Evolutionary conservation across 2,888 invertebrate genomes (phyloP).

Genomic region (Euphydryas editha): DNA sequence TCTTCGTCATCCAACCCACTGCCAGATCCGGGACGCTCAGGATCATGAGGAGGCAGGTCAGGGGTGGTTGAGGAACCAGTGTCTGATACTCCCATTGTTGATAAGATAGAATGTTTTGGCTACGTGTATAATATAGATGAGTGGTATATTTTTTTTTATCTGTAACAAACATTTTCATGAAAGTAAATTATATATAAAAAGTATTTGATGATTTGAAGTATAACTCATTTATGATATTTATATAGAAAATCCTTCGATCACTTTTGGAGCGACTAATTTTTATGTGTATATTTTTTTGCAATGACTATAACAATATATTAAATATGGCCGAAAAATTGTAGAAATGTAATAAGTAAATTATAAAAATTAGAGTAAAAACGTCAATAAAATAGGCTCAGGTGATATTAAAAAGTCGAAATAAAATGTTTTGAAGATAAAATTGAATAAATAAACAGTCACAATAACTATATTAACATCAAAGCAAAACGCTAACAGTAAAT

Average conservation of each 20-base stretch:
- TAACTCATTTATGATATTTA: too few species aligned
- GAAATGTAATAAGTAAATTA: too few species aligned
- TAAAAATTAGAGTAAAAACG: not conserved
- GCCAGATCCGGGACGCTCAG: constrained; percentile 71
- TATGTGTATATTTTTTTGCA: too few species aligned
- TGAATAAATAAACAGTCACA: not conserved
- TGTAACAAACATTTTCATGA: constrained; percentile 48
- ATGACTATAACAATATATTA: too few species aligned
- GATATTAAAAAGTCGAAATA: not conserved
- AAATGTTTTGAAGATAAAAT: constrained; percentile 6
- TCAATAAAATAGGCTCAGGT: not conserved
- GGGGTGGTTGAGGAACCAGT: constrained; percentile 67
- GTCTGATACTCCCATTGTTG: constrained; percentile 74
- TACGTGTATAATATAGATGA: not conserved
- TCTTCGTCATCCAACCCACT: constrained; percentile 87
- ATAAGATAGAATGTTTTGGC: not conserved
- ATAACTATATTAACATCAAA: not conserved
- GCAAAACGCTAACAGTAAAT: constrained; percentile 20
- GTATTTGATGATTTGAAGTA: too few species aligned
- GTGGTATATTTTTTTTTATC: constrained; percentile 36
- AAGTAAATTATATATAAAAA: too few species aligned
- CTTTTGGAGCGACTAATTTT: too few species aligned
- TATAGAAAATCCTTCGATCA: too few species aligned
- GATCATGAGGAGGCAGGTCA: constrained; percentile 63
- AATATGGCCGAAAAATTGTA: too few species aligned